These are phyloP conservation scores for Vombatus ursinus DNA, from an alignment of 2,113 vertebrate genomes.

Conservation along the genomic window DNA sequence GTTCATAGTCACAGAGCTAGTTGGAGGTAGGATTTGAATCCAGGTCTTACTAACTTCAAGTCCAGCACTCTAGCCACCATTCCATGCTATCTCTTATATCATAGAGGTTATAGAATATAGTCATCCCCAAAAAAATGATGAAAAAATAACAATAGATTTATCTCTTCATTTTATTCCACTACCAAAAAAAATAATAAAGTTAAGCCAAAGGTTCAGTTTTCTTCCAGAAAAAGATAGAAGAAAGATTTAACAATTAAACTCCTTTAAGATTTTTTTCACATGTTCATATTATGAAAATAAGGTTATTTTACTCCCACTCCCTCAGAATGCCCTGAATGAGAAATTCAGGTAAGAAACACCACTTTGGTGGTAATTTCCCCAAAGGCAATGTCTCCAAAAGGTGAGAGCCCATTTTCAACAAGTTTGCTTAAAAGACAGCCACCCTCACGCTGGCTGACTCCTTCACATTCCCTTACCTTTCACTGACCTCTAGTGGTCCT, in stretches of 20 bases:
- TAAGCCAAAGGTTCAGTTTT: slow-evolving; percentile 6
- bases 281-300: slow-evolving; percentile 12
- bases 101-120: not conserved
- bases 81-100: not conserved
- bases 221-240: not conserved
- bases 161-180: not conserved
- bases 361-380: slow-evolving; percentile 49
- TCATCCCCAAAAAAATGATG: not conserved
- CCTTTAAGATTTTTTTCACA: slow-evolving; percentile 1
- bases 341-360: not conserved
- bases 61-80: not conserved
- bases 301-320: slow-evolving; percentile 22
- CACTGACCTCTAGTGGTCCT: slow-evolving; percentile 81
- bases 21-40: not conserved
- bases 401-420: not conserved
- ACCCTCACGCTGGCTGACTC: not conserved
- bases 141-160: not conserved
- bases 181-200: not conserved
- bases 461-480: slow-evolving; percentile 61
- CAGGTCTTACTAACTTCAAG: not conserved
- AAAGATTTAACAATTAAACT: slow-evolving; percentile 7
- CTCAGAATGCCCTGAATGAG: slow-evolving; percentile 21
- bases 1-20: not conserved
- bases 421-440: not conserved
- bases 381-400: slow-evolving; percentile 54